phyloP scores from a whole-genome alignment of 2,888 invertebrate species.

The Orchestes rusci region DNA sequence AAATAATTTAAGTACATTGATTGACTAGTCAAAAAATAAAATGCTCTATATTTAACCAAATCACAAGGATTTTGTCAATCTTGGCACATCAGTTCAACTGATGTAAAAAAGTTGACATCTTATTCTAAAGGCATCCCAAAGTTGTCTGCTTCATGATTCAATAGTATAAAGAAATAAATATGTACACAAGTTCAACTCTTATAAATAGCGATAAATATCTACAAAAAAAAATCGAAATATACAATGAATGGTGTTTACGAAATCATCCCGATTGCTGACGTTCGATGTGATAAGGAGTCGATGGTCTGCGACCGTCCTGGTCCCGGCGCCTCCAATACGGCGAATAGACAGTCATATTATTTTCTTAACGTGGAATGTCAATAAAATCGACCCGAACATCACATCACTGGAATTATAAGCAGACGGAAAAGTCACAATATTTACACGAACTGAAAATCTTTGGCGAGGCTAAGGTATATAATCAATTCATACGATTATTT shows the following conservation, averaged over 20 bases:
- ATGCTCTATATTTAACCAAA: constrained; percentile 11
- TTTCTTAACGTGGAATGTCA: constrained; percentile 39
- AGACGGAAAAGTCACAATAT: no score
- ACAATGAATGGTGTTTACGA: constrained; percentile 16
- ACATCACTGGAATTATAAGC: constrained; percentile 41
- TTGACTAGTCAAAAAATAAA: constrained; percentile 12
- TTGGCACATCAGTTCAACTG: no score
- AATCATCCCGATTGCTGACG: constrained; percentile 17
- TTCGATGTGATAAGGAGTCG: constrained; percentile 14
- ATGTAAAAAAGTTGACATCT: no score
- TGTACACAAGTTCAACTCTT: no score
- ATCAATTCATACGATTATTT: no score
- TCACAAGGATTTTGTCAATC: no score
- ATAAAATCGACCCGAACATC: constrained; percentile 37
- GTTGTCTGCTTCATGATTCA: no score
- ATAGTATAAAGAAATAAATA: no score
- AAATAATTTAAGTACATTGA: constrained; percentile 13
- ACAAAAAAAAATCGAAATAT: constrained; percentile 18
- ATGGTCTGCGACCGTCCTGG: constrained; percentile 40
- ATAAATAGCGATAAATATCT: constrained; percentile 15
- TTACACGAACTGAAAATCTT: no score
- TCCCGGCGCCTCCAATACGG: constrained; percentile 40
- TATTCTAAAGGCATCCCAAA: constrained; percentile 20
- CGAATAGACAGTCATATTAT: constrained; percentile 41
- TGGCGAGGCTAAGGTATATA: no score